Evolutionary conservation across 2,888 invertebrate genomes (phyloP), one percentile per base, ranked within the genome.

Genomic region (Schrankia costaestrigalis): DNA sequence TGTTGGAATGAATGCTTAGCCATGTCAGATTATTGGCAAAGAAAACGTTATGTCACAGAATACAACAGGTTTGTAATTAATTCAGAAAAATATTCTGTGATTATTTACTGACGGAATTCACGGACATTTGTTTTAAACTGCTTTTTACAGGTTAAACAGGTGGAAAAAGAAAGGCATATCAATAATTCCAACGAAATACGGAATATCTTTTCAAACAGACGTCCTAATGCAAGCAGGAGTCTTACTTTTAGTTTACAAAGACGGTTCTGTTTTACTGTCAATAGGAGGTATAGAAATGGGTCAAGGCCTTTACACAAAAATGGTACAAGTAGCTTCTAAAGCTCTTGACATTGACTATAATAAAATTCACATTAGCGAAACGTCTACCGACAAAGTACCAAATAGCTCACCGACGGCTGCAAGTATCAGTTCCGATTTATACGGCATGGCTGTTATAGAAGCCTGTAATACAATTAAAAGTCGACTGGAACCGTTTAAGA

Each of bases 221-320:
- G 89, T 91, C 55, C 69, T 95, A 10, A 94, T 94, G 80, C 95
- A 95, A 82, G 93, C 90, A 1, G 95, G 94, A 2, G 95, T 95
- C 1, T 82, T 97, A 32, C 84, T 97, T 3, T 89, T 94, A 35
- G 81, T 95, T 2, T 95, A 96, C 70, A 90, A 85, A 1, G 94
- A 94, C 65, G 96, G 95, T 6, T 94, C 95, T 0, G 94, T 96
- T 3, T 81, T 96, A 13, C 63, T 96, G 24, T 90, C 92, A 3
- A 95, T 95, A 63, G 95, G 95, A 29, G 96, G 95, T 9, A 91
- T 93, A 28, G 97, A 97, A 89, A 96, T 97, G 95, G 97, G 97
- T 0, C 97, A 97, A 82, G 97, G 97, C 0, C 84, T 97, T 3
- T 94, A 94, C 66, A 96, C 95, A 0, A 97, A 97, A 89, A 95